Evolutionary conservation across 2,113 vertebrate genomes (phyloP).

Genomic region (Nesospiza acunhae): DNA sequence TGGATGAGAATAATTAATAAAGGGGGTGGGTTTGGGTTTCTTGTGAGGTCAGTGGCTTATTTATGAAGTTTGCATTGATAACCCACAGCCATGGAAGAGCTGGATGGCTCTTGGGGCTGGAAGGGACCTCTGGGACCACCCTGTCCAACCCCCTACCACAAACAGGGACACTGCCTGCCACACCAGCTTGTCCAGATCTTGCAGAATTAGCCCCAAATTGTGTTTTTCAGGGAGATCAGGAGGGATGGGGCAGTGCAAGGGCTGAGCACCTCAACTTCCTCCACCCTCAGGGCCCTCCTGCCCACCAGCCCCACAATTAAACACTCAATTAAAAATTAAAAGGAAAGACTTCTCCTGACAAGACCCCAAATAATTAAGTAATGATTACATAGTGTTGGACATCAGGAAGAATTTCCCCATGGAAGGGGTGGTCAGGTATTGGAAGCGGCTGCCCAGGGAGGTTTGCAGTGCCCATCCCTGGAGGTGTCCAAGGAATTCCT

Average conservation of each 20-base stretch:
- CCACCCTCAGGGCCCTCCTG: neutral
- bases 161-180: neutral
- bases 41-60: neutral
- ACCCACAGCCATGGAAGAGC: fast-evolving
- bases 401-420: fast-evolving
- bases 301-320: neutral
- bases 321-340: fast-evolving
- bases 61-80: fast-evolving
- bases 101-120: neutral
- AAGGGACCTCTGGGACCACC: neutral
- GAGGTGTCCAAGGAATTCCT: neutral
- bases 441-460: neutral
- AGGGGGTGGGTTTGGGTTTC: fast-evolving
- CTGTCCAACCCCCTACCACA: too few relatives aligned
- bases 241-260: neutral
- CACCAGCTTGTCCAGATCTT: fast-evolving
- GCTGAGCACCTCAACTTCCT: neutral
- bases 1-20: fast-evolving
- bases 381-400: fast-evolving
- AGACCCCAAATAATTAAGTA: fast-evolving
- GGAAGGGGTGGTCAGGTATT: fast-evolving
- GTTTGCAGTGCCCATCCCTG: neutral
- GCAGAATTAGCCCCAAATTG: fast-evolving
- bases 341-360: too few relatives aligned
- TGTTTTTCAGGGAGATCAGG: neutral